These are phyloP conservation scores for Myotis davidii DNA, from an alignment of 2,113 vertebrate species.

Conservation along the genomic window DNA sequence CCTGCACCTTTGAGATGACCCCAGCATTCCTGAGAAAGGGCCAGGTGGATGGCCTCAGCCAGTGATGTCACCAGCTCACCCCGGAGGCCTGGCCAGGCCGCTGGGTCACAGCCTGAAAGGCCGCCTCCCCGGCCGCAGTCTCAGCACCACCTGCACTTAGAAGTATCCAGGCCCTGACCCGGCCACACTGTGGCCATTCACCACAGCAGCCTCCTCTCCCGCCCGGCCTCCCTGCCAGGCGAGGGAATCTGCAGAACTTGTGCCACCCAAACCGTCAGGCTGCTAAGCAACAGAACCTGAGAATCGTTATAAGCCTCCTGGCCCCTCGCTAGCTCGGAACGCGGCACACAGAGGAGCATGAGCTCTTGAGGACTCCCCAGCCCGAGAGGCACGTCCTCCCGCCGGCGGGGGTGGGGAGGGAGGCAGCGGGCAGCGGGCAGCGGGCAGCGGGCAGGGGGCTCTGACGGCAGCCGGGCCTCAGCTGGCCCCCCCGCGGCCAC, in stretches of 20 bases:
- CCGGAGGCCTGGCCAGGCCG: not conserved
- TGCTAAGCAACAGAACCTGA: not conserved
- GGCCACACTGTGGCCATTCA: not conserved
- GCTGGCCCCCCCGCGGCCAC: not conserved
- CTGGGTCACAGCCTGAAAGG: not conserved
- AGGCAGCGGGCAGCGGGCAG: no score
- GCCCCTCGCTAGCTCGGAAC: not conserved
- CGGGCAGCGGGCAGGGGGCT: not conserved
- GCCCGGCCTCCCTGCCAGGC: not conserved
- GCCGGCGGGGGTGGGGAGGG: no score
- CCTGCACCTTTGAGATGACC: not conserved
- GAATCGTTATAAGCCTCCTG: not conserved
- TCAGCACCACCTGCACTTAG: not conserved
- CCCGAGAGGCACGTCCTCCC: rapidly evolving
- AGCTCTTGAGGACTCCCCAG: not conserved
- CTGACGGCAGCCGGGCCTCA: not conserved
- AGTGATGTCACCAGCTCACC: not conserved
- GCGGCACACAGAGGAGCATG: not conserved
- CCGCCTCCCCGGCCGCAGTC: not conserved
- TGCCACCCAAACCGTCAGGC: not conserved
- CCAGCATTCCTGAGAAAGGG: constrained; percentile 32
- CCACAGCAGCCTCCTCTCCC: not conserved
- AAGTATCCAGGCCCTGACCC: not conserved
- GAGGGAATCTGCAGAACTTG: not conserved
- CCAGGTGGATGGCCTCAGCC: not conserved